Conservation (phyloP, 2,113 vertebrate genomes). For the Salvator merianae region DNA sequence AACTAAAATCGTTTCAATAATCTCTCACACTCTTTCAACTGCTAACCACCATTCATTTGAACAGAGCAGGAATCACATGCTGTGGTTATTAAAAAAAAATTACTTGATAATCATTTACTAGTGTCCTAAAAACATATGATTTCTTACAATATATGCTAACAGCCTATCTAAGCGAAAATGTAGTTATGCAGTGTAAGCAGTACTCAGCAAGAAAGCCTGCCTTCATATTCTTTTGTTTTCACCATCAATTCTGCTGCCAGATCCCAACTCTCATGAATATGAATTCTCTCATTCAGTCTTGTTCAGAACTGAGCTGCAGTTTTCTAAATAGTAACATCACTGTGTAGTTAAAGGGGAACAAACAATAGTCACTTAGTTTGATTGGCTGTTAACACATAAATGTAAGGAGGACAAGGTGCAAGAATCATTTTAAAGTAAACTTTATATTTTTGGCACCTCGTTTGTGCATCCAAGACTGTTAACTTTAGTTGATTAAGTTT, state of each 20-base stretch:
- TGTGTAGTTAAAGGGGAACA: neutral
- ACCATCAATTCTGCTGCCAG: neutral
- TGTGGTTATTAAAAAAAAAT: conserved; percentile 3
- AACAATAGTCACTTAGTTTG: neutral
- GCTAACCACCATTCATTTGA: neutral
- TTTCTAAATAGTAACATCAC: neutral
- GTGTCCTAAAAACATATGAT: neutral
- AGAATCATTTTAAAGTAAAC: neutral
- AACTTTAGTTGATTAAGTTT: neutral
- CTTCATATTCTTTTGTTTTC: neutral
- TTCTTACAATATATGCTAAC: neutral
- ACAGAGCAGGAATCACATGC: neutral
- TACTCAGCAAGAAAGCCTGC: neutral
- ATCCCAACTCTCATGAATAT: neutral
- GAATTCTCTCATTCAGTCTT: neutral
- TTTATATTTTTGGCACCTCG: neutral
- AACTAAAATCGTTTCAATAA: conserved; percentile 23
- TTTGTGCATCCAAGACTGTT: conserved; percentile 10
- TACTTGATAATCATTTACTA: neutral
- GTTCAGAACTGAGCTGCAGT: neutral
- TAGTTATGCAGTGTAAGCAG: accelerated
- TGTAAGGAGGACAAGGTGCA: neutral
- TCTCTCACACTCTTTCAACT: conserved; percentile 16
- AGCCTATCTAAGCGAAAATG: neutral
- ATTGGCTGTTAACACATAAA: neutral